Conservation (phyloP, 1,140 invertebrate species). For the Macrostomum lignano region DNA sequence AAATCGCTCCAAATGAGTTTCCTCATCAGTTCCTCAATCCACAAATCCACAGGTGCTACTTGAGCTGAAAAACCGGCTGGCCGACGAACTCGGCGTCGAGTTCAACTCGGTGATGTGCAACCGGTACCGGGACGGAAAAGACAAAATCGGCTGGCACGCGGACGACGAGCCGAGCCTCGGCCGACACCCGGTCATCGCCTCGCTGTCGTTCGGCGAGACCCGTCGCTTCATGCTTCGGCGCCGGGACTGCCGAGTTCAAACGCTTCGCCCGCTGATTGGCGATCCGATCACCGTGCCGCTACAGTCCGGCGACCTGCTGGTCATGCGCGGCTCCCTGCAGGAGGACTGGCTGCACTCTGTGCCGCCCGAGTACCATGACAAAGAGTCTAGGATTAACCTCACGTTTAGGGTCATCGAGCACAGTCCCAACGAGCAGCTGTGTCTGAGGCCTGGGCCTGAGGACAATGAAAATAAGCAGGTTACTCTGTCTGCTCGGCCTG, state of each 20-base stretch:
- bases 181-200: conserved; percentile 27
- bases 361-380: too few species aligned
- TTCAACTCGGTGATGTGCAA: conserved; percentile 32
- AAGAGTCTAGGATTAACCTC: too few species aligned
- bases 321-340: conserved; percentile 30
- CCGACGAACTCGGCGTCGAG: conserved; percentile 8
- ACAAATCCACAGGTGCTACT: too few species aligned
- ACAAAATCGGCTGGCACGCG: conserved; percentile 29
- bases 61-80: too few species aligned
- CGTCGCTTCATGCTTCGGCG: conserved; percentile 25
- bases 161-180: conserved; percentile 28
- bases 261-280: background rate
- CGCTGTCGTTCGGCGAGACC: conserved; percentile 28
- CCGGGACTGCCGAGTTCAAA: conserved; percentile 5
- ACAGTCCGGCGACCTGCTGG: conserved; percentile 22
- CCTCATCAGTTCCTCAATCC: too few species aligned
- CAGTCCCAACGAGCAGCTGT: too few species aligned
- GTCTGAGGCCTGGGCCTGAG: too few species aligned
- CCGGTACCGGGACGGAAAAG: conserved; percentile 30
- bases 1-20: too few species aligned
- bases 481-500: too few species aligned
- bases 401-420: too few species aligned
- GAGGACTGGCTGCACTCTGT: conserved; percentile 31
- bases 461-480: too few species aligned
- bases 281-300: conserved; percentile 10